phyloP scores from a whole-genome alignment of 2,113 vertebrate species.

The Dunckerocampus dactyliophorus region DNA sequence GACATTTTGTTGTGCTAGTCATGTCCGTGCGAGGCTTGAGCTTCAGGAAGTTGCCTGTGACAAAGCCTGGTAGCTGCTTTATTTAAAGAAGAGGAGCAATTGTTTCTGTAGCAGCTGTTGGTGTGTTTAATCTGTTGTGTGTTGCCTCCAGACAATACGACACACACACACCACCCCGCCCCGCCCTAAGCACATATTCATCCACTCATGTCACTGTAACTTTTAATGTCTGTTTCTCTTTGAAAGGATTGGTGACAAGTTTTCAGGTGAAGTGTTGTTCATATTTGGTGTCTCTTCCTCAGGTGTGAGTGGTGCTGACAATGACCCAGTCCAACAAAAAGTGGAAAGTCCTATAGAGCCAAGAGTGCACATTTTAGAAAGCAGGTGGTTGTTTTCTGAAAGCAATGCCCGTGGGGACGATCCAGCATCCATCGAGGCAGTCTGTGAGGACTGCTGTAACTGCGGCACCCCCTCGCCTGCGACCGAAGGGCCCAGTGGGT shows the following conservation, averaged over 20 bases:
- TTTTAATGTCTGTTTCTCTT: constrained; percentile 50
- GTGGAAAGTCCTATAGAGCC: background rate
- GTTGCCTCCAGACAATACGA: constrained; percentile 43
- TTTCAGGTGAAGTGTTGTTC: background rate
- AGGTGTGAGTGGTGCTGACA: constrained; percentile 18
- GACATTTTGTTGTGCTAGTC: background rate
- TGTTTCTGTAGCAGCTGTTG: constrained; percentile 53
- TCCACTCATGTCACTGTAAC: constrained; percentile 37
- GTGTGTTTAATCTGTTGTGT: constrained; percentile 33
- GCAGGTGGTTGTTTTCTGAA: background rate
- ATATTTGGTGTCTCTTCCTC: constrained; percentile 12
- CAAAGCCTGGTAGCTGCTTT: constrained; percentile 38
- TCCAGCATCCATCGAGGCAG: constrained; percentile 45
- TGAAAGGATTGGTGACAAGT: no score
- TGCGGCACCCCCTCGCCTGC: constrained; percentile 73
- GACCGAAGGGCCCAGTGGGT: constrained; percentile 79
- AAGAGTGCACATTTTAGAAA: background rate
- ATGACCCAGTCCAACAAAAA: background rate
- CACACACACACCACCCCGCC: constrained; percentile 15
- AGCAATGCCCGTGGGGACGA: constrained; percentile 65
- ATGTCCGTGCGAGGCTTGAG: background rate
- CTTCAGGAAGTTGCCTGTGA: background rate
- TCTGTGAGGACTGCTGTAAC: constrained; percentile 47
- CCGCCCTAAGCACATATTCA: constrained; percentile 5
- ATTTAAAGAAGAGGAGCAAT: constrained; percentile 51